Conservation (phyloP, 2,797 vertebrate genomes). For the Pipistrellus pipistrellus region DNA sequence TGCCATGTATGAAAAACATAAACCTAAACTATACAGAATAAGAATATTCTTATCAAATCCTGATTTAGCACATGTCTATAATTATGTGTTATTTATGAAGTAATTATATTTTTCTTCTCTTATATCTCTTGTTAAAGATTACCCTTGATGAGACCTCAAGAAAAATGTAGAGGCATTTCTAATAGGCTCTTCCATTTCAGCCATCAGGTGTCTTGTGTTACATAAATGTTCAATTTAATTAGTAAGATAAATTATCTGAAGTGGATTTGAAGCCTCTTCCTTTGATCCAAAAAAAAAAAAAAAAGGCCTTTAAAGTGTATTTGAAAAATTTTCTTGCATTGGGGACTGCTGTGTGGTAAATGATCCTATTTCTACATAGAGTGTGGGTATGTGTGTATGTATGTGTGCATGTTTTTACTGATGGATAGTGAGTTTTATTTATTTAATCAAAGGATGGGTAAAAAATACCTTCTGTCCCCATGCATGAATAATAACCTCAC, state of each 20-base stretch:
- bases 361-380: neutral
- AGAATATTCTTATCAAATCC: slow-evolving; percentile 22
- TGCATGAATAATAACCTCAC: neutral
- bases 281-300: neutral
- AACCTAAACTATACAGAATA: neutral
- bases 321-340: neutral
- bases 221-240: slow-evolving; percentile 15
- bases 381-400: neutral
- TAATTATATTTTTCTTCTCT: slow-evolving; percentile 14
- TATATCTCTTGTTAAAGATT: slow-evolving; percentile 40
- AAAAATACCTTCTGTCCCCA: neutral
- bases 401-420: neutral
- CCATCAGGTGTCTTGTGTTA: neutral
- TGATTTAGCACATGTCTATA: neutral
- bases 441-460: neutral
- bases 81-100: neutral
- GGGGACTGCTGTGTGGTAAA: neutral
- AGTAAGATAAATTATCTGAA: neutral
- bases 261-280: slow-evolving; percentile 15
- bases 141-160: slow-evolving; percentile 21
- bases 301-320: neutral
- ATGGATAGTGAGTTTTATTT: neutral
- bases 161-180: slow-evolving; percentile 12
- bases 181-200: slow-evolving; percentile 11
- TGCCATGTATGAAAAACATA: neutral